Percentiles rank a stretch among this genome's conserved stretches.
Conservation (phyloP, 2,113 vertebrate genomes). For the Siniperca chuatsi region DNA sequence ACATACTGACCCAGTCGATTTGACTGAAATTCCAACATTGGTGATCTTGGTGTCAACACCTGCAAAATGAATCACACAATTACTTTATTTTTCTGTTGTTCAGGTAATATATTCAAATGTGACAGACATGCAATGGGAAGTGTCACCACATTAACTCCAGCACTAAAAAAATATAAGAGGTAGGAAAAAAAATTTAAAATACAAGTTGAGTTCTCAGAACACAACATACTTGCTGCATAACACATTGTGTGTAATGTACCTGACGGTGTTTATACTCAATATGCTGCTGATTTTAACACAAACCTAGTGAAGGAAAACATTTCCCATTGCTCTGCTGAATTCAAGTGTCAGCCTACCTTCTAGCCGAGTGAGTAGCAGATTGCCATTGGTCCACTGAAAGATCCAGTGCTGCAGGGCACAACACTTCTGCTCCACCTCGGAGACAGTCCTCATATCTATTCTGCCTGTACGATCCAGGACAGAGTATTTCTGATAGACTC, state of each 20-base stretch:
- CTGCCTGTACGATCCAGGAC: conserved; percentile 73
- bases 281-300: not conserved
- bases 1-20: conserved; percentile 89
- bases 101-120: conserved; percentile 21
- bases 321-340: not conserved
- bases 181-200: not conserved
- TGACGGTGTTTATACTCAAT: not conserved
- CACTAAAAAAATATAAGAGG: not conserved
- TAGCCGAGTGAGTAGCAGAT: conserved; percentile 91
- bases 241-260: not conserved
- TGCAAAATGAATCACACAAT: conserved; percentile 78
- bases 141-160: conserved; percentile 1
- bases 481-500: conserved; percentile 86
- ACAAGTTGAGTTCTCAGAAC: not conserved
- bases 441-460: conserved; percentile 74
- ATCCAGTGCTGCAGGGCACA: conserved; percentile 97
- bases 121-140: conserved; percentile 4
- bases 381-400: conserved; percentile 97
- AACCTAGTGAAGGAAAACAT: not conserved
- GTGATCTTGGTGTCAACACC: conserved; percentile 95
- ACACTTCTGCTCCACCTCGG: conserved; percentile 90
- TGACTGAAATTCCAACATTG: conserved; percentile 91
- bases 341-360: conserved; percentile 86
- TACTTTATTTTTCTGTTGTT: conserved; percentile 36
- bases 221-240: not conserved